These are phyloP conservation scores for Aldabrachelys gigantea DNA, from an alignment of 2,113 vertebrate genomes.

Conservation along the genomic window DNA sequence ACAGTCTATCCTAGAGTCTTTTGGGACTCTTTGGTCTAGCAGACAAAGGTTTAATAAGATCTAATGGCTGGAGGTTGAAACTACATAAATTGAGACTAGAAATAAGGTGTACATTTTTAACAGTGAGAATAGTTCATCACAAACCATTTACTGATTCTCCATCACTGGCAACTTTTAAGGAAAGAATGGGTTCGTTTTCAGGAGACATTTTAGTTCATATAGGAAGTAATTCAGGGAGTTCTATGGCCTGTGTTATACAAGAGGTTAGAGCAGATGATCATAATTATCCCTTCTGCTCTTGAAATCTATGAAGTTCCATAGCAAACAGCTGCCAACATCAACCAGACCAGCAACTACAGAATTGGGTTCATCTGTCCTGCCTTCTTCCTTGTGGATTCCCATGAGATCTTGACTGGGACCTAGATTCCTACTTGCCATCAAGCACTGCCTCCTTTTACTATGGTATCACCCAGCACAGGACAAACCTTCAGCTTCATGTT, in stretches of 20 bases:
- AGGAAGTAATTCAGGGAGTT: too few relatives aligned
- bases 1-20: background rate
- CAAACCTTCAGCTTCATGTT: background rate
- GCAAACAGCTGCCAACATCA: background rate
- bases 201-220: background rate
- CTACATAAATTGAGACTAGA: background rate
- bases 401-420: background rate
- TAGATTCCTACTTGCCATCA: background rate
- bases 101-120: background rate
- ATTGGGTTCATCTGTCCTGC: background rate
- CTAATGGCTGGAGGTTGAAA: background rate
- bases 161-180: background rate
- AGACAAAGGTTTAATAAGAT: background rate
- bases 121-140: background rate
- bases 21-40: background rate
- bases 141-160: background rate
- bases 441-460: background rate
- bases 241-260: background rate
- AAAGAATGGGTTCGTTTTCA: background rate
- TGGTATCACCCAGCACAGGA: background rate
- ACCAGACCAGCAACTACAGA: background rate
- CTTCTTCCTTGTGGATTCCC: background rate
- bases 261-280: background rate
- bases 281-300: background rate
- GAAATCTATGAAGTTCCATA: background rate